Evolutionary conservation across 2,113 vertebrate species (phyloP).

Genomic region (Gambusia affinis): DNA sequence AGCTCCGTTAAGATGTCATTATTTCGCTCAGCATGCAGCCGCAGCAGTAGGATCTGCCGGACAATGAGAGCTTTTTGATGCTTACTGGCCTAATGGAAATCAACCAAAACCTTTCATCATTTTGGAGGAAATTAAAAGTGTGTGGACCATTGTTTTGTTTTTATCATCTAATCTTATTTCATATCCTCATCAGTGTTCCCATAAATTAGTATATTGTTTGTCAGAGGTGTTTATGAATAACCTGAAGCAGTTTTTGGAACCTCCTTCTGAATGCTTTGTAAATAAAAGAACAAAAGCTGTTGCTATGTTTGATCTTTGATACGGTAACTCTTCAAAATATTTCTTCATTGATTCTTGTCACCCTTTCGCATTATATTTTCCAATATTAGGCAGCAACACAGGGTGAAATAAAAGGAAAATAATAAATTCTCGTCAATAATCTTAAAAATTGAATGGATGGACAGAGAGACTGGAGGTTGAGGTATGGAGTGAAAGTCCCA

Average conservation of each 20-base stretch:
- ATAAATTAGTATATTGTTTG: not conserved
- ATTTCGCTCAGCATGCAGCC: slow-evolving; percentile 19
- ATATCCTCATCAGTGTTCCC: not conserved
- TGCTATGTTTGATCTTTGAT: not conserved
- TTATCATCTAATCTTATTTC: slow-evolving; percentile 11
- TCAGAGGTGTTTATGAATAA: not conserved
- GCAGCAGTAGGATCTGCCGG: slow-evolving; percentile 24
- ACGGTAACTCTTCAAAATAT: too few species aligned
- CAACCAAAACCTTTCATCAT: slow-evolving; percentile 28
- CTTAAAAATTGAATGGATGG: too few species aligned
- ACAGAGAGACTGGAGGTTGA: too few species aligned
- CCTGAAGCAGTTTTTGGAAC: not conserved
- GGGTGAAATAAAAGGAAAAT: too few species aligned
- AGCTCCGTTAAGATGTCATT: slow-evolving; percentile 64
- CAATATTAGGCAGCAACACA: too few species aligned
- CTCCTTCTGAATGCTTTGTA: not conserved
- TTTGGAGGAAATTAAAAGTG: slow-evolving; percentile 33
- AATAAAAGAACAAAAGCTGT: not conserved
- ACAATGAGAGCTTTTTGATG: slow-evolving; percentile 24
- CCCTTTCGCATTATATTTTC: too few species aligned
- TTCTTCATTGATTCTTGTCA: too few species aligned
- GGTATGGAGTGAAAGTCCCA: too few species aligned
- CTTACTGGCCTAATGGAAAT: slow-evolving; percentile 49
- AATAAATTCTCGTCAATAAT: too few species aligned
- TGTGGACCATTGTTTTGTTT: not conserved